Evolutionary conservation across 2,113 vertebrate species (phyloP), one percentile per base, ranked within the genome.

Genomic region (Atrichornis clamosus): DNA sequence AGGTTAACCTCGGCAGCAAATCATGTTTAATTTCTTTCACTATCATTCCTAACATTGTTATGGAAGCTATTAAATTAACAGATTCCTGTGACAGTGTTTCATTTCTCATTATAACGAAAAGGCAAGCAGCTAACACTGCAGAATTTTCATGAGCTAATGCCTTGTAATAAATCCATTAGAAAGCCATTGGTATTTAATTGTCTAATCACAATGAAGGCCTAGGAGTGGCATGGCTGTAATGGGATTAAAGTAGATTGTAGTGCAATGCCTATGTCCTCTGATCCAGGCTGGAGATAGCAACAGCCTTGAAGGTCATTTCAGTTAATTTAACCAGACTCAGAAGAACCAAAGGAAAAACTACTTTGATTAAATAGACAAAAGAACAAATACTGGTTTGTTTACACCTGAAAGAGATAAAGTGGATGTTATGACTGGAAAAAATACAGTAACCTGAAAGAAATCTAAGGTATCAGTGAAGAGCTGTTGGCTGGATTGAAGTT

Each of bases 161-260:
- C 80, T 96, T 96, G 81, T 92, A 95, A 85, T 96, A 97, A 98
- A 98, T 94, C 96, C 82, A 97, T 97, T 98, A 97, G 91, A 97
- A 95, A 98, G 65, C 70, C 91, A 95, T 96, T 97, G 95, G 73
- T 97, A 97, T 97, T 95, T 98, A 97, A 98, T 97, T 97, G 96
- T 97, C 95, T 98, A 97, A 98, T 97, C 91, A 95, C 75, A 93
- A 70, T 6, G 39, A 92, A 95, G 94, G 73, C 95, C 96, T 95
- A 87, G 93, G 90, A 98, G 68, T 96, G 97, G 95, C 90, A 96
- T 73, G 93, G 37, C 56, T 87, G 70, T 98, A 98, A 98, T 97
- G 82, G 93, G 91, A 98, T 97, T 97, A 97, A 97, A 97, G 89
- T 74, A 96, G 89, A 96, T 92, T 94, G 85, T 75, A 82, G 90